These are phyloP conservation scores for Brachionus rubens DNA, from an alignment of 1,140 invertebrate genomes.

Conservation along the genomic window DNA sequence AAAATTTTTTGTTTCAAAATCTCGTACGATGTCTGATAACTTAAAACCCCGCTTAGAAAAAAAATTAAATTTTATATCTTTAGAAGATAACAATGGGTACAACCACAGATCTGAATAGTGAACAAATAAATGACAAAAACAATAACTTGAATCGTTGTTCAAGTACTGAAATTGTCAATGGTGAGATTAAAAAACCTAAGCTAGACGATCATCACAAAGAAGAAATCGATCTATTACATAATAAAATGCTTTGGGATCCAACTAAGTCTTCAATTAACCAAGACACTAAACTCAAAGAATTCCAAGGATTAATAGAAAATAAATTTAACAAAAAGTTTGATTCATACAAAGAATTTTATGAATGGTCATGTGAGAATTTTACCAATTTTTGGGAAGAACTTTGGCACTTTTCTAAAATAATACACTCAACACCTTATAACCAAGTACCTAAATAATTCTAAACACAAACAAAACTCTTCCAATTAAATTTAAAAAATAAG, in stretches of 20 bases:
- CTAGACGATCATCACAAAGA: neutral
- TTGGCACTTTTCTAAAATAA: constrained; percentile 57
- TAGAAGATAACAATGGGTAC: too few species aligned
- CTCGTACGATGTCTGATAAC: too few species aligned
- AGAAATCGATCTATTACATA: neutral
- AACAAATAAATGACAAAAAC: neutral
- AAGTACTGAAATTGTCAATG: neutral
- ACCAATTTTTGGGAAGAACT: constrained; percentile 62
- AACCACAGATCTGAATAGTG: neutral
- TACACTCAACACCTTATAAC: constrained; percentile 55
- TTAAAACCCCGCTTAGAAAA: too few species aligned
- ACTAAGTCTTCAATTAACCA: neutral
- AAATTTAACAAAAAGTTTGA: constrained; percentile 47
- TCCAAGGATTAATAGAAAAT: constrained; percentile 46
- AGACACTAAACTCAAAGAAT: constrained; percentile 39
- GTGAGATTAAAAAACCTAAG: neutral
- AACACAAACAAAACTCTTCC: constrained; percentile 18
- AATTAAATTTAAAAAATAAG: constrained; percentile 45
- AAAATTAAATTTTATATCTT: too few species aligned
- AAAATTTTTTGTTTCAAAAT: neutral
- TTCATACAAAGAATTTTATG: constrained; percentile 59
- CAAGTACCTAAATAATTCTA: too few species aligned
- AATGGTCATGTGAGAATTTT: constrained; percentile 62
- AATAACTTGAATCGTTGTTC: neutral
- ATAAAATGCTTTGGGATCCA: neutral